Evolutionary conservation across 2,888 invertebrate species (phyloP), one percentile per base, ranked within the genome.

Genomic region (Hirtodrosophila confusa): DNA sequence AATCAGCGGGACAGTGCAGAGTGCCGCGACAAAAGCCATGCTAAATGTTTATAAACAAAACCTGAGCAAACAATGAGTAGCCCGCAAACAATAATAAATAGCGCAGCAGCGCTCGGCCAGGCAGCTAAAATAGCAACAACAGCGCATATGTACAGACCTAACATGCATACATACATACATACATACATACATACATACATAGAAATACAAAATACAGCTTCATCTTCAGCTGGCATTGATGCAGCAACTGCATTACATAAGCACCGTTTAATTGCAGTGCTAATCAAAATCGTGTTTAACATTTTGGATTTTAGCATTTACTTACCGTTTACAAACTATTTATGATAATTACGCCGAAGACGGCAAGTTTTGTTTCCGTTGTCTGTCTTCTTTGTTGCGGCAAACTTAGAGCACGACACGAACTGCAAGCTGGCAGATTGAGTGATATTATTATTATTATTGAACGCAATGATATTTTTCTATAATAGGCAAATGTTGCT

Each of bases 31-130:
- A 31, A 17, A 33, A 17, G 39, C 44, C 35, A 10, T 8, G 6
- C 17, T 44, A 27, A 56, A 61, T 86, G 68, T 67, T 80, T 85
- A 86, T 82, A 86, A 87, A 72, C 86, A 75, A 87, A 71, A 61
- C 61, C 36, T 55, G 40, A 50, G 49, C 9, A 67, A 58, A 53
- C 48, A 44, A 36, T 3, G 17, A 49, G 11, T 23, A 23, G 17
- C 27, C 12, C 33, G 51, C 60, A 65, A 43, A 36, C 12, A 53
- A 51, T 35, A 50, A 55, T 27, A 65, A 49, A 24, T 39, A 51
- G 27, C 17, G 9, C 24, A 44, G 50, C 40, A 56, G 41, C 36
- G 31, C 31, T 31, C 9, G 3, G 6, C 31, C 31, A 6, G 47
- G 41, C 43, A 49, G 17, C 11, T 27, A 40, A 58, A 41, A 17